phyloP scores from a whole-genome alignment of 2,888 invertebrate species.

The Macrophya alboannulata region DNA sequence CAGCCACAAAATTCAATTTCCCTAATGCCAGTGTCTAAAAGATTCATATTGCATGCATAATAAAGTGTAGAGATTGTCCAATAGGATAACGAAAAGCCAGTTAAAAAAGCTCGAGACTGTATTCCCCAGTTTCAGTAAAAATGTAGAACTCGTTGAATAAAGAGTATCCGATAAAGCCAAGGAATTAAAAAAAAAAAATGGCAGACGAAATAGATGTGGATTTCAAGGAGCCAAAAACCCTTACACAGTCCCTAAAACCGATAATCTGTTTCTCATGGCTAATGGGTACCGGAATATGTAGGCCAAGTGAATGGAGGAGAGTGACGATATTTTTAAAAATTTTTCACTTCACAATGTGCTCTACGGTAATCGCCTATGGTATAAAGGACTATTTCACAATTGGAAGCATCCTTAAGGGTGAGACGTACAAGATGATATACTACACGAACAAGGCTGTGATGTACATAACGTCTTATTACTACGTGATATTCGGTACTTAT shows the following conservation, averaged over 20 bases:
- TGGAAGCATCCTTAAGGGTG: slow-evolving; percentile 68
- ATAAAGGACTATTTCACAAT: slow-evolving; percentile 72
- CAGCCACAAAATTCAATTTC: not conserved
- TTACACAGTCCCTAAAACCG: slow-evolving; percentile 66
- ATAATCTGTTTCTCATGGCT: slow-evolving; percentile 69
- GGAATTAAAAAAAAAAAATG: slow-evolving; percentile 62
- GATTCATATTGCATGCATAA: slow-evolving; percentile 33
- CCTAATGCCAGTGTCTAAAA: slow-evolving; percentile 37
- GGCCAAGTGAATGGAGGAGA: slow-evolving; percentile 65
- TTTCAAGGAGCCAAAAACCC: slow-evolving; percentile 62
- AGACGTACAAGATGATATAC: slow-evolving; percentile 73
- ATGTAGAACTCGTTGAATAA: not conserved
- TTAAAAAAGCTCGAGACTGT: not conserved
- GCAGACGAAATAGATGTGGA: slow-evolving; percentile 64
- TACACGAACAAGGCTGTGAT: slow-evolving; percentile 70
- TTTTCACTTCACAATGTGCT: slow-evolving; percentile 68
- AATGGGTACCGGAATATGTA: slow-evolving; percentile 68
- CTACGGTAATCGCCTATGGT: slow-evolving; percentile 71
- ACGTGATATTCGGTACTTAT: slow-evolving; percentile 67
- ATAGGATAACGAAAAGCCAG: not conserved
- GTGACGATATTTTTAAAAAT: slow-evolving; percentile 66
- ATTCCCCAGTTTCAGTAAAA: slow-evolving; percentile 22
- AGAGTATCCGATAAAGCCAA: not conserved
- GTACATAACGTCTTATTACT: slow-evolving; percentile 71
- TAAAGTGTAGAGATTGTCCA: not conserved